phyloP scores from a whole-genome alignment of 2,113 vertebrate species.

The Arenaria interpres region DNA sequence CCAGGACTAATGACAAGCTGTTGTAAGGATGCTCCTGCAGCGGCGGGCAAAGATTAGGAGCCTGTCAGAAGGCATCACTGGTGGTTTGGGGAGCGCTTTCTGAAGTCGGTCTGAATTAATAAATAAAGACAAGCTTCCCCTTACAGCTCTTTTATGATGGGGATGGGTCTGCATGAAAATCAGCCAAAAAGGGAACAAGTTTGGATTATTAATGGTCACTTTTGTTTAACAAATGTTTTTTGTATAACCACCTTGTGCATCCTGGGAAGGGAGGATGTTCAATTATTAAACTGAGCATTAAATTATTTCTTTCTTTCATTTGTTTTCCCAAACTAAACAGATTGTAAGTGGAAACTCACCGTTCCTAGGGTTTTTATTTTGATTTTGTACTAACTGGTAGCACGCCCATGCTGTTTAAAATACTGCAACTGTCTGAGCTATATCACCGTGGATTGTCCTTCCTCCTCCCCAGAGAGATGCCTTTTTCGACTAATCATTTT shows the following conservation, averaged over 20 bases:
- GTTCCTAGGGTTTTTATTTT: not conserved
- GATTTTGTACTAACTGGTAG: not conserved
- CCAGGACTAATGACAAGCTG: slow-evolving; percentile 41
- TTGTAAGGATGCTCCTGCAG: not conserved
- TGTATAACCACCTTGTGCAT: slow-evolving; percentile 46
- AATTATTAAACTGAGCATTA: slow-evolving; percentile 56
- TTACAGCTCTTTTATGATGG: slow-evolving; percentile 63
- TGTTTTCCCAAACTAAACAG: slow-evolving; percentile 47
- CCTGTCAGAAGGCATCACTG: slow-evolving; percentile 60
- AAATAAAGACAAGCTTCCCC: slow-evolving; percentile 53
- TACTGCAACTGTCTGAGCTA: not conserved
- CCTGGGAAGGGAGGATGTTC: slow-evolving; percentile 40
- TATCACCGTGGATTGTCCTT: not conserved
- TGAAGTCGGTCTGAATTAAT: slow-evolving; percentile 67
- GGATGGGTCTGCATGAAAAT: slow-evolving; percentile 66
- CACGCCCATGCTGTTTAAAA: not conserved
- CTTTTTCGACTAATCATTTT: not conserved
- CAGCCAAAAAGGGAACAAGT: slow-evolving; percentile 52
- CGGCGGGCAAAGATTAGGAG: slow-evolving; percentile 37
- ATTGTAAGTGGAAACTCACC: not conserved
- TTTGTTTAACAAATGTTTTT: slow-evolving; percentile 71
- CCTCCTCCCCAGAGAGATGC: not conserved
- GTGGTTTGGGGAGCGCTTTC: slow-evolving; percentile 40
- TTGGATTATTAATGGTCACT: slow-evolving; percentile 72
- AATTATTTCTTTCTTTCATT: slow-evolving; percentile 62